These are phyloP conservation scores for Phasianus colchicus DNA, from an alignment of 2,113 vertebrate genomes.

Conservation along the genomic window DNA sequence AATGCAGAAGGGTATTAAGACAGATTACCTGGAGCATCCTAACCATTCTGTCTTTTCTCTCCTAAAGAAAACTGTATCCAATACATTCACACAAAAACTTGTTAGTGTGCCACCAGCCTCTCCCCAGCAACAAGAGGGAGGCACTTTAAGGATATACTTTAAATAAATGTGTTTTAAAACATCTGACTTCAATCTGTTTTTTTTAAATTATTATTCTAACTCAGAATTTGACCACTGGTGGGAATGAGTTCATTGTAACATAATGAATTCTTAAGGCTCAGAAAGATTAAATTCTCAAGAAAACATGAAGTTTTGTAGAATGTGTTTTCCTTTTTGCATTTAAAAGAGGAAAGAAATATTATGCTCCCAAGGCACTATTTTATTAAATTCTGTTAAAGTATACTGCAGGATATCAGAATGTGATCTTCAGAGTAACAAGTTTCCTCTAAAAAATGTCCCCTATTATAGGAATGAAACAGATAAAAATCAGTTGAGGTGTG, in stretches of 20 bases:
- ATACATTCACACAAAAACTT: accelerated
- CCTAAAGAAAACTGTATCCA: background rate
- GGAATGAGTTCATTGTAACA: background rate
- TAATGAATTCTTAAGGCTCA: background rate
- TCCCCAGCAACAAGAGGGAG: slow-evolving; percentile 71
- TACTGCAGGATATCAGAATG: background rate
- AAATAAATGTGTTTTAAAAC: background rate
- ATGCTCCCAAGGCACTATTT: background rate
- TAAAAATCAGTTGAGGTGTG: background rate
- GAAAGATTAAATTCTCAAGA: background rate
- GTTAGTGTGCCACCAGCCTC: background rate
- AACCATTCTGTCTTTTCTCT: background rate
- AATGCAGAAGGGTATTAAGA: slow-evolving; percentile 77
- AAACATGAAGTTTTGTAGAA: background rate
- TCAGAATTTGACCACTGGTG: background rate
- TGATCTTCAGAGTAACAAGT: background rate
- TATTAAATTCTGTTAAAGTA: background rate
- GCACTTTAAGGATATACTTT: background rate
- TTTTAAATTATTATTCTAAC: background rate
- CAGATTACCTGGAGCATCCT: slow-evolving; percentile 79
- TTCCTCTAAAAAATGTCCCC: background rate
- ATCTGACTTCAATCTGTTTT: background rate
- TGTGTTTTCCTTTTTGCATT: background rate
- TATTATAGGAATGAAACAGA: accelerated
- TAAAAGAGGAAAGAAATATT: background rate